Evolutionary conservation across 2,797 vertebrate genomes (phyloP), one percentile per base, ranked within the genome.

Genomic region (Lemur catta): DNA sequence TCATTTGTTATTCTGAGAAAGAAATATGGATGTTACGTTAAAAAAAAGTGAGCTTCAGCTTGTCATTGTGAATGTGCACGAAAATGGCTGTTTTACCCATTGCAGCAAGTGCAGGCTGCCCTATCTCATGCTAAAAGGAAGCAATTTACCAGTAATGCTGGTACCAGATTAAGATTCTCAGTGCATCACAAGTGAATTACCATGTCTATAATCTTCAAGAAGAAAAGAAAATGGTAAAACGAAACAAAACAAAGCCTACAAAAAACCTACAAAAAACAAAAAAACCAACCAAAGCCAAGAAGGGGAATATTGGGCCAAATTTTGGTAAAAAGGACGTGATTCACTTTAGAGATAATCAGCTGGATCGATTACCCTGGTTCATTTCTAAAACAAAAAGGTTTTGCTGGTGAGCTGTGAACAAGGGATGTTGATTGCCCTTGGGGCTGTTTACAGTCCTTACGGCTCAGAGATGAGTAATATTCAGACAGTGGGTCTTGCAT

Each of bases 1-100:
- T 98, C 96, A 96, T 61, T 86, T 96, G 88, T 96, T 96, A 0
- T 95, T 96, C 88, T 67, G 43, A 95, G 79, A 93, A 93, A 87
- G 71, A 94, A 98, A 96, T 1, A 12, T 14, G 61, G 41, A 67
- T 96, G 55, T 38, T 96, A 86, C 55, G 93, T 82, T 90, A 87
- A 35, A 95, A 87, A 41, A 96, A 91, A 50, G 52, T 94, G n/a
- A 50, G 55, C 8, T 94, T 96, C 12, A 35, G 50, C 71, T 96
- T 93, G 71, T 96, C 91, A 41, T 48, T 93, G 50, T 86, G 96
- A 78, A 22, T 76, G 96, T 86, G 57, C 85, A 59, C 43, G 52
- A 55, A 95, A 91, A 89, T 65, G 59, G 35, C 63, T 93, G 15
- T 95, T 92, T 93, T 0, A 6, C 85, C 90, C 28, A 33, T 33